Base-by-base conservation (phyloP, 2,888 invertebrate species). In the Spodoptera exigua region DNA sequence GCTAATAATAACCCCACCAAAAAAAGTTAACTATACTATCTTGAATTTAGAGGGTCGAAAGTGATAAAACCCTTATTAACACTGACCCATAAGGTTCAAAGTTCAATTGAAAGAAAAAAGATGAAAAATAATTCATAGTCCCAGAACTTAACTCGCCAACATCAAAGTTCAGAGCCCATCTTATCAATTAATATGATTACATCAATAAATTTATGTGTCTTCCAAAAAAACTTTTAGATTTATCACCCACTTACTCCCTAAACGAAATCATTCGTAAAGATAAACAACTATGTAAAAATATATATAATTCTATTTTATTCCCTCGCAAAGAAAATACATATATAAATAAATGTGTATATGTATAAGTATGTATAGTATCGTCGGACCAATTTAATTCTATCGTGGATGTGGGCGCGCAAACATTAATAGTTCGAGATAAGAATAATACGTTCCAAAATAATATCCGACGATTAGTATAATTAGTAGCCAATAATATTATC, bases 401-500 rank as follows among this genome's bases (percentile, higher is more conserved):
- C 37, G 36, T 45, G 18, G 17, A 52, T 13, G 47, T 48, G 45
- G 37, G 47, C 52, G 54, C 27, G 41, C 27, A 27, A 40, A 41
- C 55, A 35, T 35, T 61, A 72, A 67, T 72, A 57, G 61, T 61
- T 56, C 56, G 61, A 44, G 73, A 61, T 67, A 52, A 47, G 40
- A 41, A 61, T 67, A 52, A 47, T 36, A 41, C 5, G 7, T 18
- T 9, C 55, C 39, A 64, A 17, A 71, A 61, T 72, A 53, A 61
- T 44, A 66, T 66, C 53, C 7, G 27, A 17, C 39, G 17, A 72
- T 51, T 39, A 39, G 2, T 37, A 48, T 63, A 72, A 66, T 69
- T 72, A 55, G 36, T 7, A 35, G 40, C 36, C 46, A 66, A 60
- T 69, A 60, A 51, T 59, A 72, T 43, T 59, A 72, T 43, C n/a